Base-by-base conservation (phyloP, 2,113 vertebrate genomes). In the Cavia porcellus region DNA sequence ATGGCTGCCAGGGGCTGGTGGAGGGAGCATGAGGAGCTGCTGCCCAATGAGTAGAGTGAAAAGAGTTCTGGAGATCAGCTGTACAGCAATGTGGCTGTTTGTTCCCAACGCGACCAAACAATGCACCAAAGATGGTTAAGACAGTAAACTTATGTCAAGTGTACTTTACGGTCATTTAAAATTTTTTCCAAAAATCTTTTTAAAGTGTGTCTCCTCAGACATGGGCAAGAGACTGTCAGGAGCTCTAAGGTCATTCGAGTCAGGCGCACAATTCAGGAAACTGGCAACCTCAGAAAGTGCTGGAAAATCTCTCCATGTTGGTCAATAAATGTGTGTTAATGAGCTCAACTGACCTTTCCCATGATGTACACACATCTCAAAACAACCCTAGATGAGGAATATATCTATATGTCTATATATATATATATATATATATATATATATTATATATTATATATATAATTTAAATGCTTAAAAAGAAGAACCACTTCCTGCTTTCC, bases 21-120 rank as follows among this genome's bases (percentile, higher is more conserved):
- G 28, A 35, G 68, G 45, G 3, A 64, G 22, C 11, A 6, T 20
- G 70, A 38, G 42, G 52, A 72, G 47, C 1, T 86, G 12, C 7
- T 20, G 28, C 74, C 81, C 25, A 66, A 15, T 17, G 20, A n/a
- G 81, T 85, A 20, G 2, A 70, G 55, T 52, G 20, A 52, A 28
- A 82, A 50, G 42, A 17, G 8, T 13, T 66, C 45, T 19, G 32
- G 82, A 83, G 50, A 45, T 22, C 10, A 17, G 13, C 0, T 35
- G 14, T 5, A 13, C 10, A 14, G 13, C 13, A 14, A 25, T 28
- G 24, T 14, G 6, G 1, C 22, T 1, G 20, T 5, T 35, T 1
- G 20, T 5, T 35, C 19, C 45, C 68, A 81, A 77, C 4, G 15
- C 77, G 28, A 57, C 6, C 11, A 45, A 75, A 30, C 24, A 12